Evolutionary conservation across 2,888 invertebrate genomes (phyloP).

Genomic region (Cactoblastis cactorum): DNA sequence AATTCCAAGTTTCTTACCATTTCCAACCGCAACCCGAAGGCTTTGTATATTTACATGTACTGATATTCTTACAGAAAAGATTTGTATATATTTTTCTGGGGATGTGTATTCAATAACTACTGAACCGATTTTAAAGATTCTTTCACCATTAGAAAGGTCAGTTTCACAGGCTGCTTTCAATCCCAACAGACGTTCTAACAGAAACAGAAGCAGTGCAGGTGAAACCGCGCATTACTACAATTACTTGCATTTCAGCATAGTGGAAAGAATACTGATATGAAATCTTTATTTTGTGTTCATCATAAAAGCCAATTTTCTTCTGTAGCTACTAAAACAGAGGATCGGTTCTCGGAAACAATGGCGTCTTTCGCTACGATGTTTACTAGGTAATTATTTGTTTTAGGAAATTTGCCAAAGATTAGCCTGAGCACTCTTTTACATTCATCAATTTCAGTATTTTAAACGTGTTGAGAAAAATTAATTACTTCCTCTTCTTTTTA

Average conservation of each 20-base stretch:
- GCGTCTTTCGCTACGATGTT: slow-evolving; percentile 36
- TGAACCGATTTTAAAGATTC: too few relatives aligned
- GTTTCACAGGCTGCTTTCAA: too few relatives aligned
- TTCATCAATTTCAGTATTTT: slow-evolving; percentile 2
- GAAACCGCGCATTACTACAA: too few relatives aligned
- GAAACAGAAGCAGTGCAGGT: too few relatives aligned
- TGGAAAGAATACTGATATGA: neutral
- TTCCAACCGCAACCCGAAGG: too few relatives aligned
- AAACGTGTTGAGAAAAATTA: neutral
- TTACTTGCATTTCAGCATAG: neutral
- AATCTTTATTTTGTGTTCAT: neutral
- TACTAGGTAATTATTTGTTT: slow-evolving; percentile 42
- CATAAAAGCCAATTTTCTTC: neutral
- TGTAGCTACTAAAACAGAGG: slow-evolving; percentile 2
- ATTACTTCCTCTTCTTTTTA: slow-evolving; percentile 5
- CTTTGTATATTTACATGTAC: too few relatives aligned
- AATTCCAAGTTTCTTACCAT: too few relatives aligned
- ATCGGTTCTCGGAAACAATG: slow-evolving; percentile 29
- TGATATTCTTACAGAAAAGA: too few relatives aligned
- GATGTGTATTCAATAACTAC: too few relatives aligned
- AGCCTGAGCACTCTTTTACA: slow-evolving; percentile 20
- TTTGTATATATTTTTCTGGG: too few relatives aligned
- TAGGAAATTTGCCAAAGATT: slow-evolving; percentile 35
- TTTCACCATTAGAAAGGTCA: too few relatives aligned
- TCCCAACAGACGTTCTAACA: too few relatives aligned